Evolutionary conservation across 1,140 invertebrate species (phyloP), one percentile per base, ranked within the genome.

Genomic region (Amphibalanus amphitrite): DNA sequence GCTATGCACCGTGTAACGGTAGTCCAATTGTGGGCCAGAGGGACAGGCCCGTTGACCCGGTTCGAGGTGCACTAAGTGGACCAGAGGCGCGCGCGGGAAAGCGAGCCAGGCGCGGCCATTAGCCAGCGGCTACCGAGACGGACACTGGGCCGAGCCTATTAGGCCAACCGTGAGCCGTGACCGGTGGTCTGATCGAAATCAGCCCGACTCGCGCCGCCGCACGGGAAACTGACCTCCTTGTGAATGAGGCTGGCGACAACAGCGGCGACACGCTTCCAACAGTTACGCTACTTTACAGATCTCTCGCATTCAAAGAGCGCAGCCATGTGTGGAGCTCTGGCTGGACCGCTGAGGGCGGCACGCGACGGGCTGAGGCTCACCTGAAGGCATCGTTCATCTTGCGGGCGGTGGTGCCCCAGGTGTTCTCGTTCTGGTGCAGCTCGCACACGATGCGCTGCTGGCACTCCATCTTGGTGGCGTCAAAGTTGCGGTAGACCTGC

Each of bases 361-460:
- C n/a, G n/a, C n/a, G n/a, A n/a, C n/a, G n/a, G n/a, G n/a, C n/a
- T n/a, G n/a, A 6, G 28, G 30, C 74, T 38, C 74, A 78, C 77
- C 76, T 75, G 71, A 78, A 74, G 64, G 74, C 67, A 40, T 76
- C 74, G 65, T 74, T 74, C n/a, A 76, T 67, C 17, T 73, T 74
- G 30, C 72, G 70, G 20, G 77, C 77, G 3, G 74, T 67, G n/a
- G 69, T 40, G 3, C 77, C 77, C 28, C 77, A 74, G 67, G 73
- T 71, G 1, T 72, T 71, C 28, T 76, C 74, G 71, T 78, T 75
- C 70, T 76, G 74, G 67, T 76, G 75, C 65, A 78, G 70, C 72
- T 78, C 74, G 67, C 77, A 78, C 69, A 78, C 71, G 15, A 78
- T 70, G 4, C 74, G 72, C 71, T 77, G 75, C 73, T 77, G 77